Conservation (phyloP, 2,888 invertebrate genomes). For the Drosophila antonietae region DNA sequence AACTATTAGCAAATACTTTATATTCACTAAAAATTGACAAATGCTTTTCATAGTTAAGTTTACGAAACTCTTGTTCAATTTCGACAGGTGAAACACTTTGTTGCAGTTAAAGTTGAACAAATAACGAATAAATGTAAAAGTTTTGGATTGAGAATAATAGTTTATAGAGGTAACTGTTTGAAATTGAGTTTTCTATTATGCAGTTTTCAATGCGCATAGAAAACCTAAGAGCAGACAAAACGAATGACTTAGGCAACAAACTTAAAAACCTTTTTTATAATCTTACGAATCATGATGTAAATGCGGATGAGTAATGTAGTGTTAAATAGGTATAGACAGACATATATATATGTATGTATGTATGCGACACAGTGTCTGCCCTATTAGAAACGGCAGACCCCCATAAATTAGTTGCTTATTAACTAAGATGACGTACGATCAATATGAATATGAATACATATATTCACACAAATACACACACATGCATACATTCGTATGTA, state of each 20-base stretch:
- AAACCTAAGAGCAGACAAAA: conserved; percentile 13
- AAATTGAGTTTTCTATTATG: background rate
- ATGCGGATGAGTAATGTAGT: conserved; percentile 10
- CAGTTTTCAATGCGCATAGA: background rate
- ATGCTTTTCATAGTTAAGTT: background rate
- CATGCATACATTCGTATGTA: background rate
- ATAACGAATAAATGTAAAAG: conserved; percentile 16
- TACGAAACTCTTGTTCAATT: background rate
- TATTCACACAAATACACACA: background rate
- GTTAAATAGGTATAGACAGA: background rate
- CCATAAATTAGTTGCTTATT: conserved; percentile 29
- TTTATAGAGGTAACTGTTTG: conserved; percentile 16
- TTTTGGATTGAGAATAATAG: conserved; percentile 15
- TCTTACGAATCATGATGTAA: conserved; percentile 17
- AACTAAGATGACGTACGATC: conserved; percentile 25
- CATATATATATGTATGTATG: background rate
- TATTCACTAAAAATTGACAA: background rate
- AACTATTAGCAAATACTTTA: background rate
- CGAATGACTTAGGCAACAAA: conserved; percentile 64
- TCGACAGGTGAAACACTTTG: conserved; percentile 3
- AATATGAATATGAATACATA: conserved; percentile 18
- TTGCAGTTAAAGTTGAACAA: background rate
- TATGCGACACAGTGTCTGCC: background rate
- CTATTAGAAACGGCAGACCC: conserved; percentile 4
- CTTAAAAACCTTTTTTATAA: conserved; percentile 14